Evolutionary conservation across 92 coral and sea anemone genomes (phyloP).

Genomic region (Zoanthus sociatus): DNA sequence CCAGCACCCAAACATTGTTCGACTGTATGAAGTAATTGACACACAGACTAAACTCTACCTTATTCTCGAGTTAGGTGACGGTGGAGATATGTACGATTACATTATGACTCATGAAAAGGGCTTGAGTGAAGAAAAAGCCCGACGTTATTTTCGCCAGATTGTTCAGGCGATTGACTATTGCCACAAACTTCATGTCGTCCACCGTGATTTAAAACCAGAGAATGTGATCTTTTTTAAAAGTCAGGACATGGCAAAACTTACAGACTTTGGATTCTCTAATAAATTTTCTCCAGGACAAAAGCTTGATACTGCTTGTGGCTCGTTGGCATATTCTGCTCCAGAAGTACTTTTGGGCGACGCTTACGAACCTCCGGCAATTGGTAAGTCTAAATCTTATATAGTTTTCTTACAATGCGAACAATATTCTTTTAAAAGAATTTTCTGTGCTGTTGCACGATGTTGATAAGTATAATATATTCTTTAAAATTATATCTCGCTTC

Average conservation of each 20-base stretch:
- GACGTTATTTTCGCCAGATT: conserved; percentile 96
- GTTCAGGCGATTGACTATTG: conserved; percentile 99
- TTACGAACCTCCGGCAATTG: conserved; percentile 99
- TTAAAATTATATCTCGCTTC: background rate
- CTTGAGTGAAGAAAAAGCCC: conserved; percentile 90
- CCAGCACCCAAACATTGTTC: conserved; percentile 98
- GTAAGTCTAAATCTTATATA: conserved; percentile 63
- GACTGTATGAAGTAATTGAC: conserved; percentile 97
- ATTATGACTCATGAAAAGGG: conserved; percentile 98
- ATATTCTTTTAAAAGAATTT: conserved; percentile 19
- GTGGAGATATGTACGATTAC: conserved; percentile 99
- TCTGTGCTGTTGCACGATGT: background rate
- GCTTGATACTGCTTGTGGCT: conserved; percentile 97
- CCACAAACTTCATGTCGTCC: conserved; percentile 95
- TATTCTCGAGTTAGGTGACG: conserved; percentile 97
- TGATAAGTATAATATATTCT: background rate
- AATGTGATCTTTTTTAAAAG: conserved; percentile 98
- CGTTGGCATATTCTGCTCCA: conserved; percentile 98
- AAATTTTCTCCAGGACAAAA: conserved; percentile 95
- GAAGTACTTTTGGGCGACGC: conserved; percentile 98
- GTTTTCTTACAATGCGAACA: conserved; percentile 7
- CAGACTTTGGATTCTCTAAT: conserved; percentile 98
- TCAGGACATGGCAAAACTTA: conserved; percentile 96
- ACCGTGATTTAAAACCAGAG: conserved; percentile 98
- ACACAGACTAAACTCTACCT: conserved; percentile 95